These are phyloP conservation scores for Kryphioiulus occultus DNA, from an alignment of 2,888 invertebrate species.

Conservation along the genomic window DNA sequence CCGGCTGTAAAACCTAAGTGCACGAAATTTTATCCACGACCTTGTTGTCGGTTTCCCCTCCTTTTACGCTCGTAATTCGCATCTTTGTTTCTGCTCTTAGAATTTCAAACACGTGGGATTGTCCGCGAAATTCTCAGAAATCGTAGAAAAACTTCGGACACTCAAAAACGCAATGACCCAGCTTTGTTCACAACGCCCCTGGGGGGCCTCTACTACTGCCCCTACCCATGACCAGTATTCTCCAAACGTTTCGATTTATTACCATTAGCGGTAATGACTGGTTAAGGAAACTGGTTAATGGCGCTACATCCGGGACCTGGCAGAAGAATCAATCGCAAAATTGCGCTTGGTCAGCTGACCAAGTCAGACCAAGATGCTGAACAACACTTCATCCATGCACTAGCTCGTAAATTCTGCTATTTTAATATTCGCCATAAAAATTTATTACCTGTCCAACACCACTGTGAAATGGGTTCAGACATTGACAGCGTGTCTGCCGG, in stretches of 20 bases:
- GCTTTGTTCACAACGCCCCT: too few relatives aligned
- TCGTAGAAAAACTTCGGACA: neutral
- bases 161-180: too few relatives aligned
- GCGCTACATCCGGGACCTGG: neutral
- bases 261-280: neutral
- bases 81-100: neutral
- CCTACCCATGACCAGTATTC: neutral
- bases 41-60: neutral
- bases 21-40: neutral
- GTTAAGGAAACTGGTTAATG: neutral
- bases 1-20: neutral
- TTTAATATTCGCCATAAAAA: slow-evolving; percentile 2
- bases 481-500: too few relatives aligned
- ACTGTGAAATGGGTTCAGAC: too few relatives aligned
- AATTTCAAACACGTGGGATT: slow-evolving; percentile 6
- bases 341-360: neutral
- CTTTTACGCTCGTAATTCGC: neutral
- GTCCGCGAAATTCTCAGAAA: neutral
- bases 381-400: too few relatives aligned
- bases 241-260: neutral
- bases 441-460: too few relatives aligned
- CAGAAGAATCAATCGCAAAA: neutral
- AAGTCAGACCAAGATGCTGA: too few relatives aligned
- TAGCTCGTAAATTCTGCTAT: neutral
- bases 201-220: neutral